A percentile compares a stretch with the other conserved stretches of the same genome.
These are phyloP conservation scores for Ctena decussata DNA, from an alignment of 2,888 invertebrate genomes.

Conservation along the genomic window DNA sequence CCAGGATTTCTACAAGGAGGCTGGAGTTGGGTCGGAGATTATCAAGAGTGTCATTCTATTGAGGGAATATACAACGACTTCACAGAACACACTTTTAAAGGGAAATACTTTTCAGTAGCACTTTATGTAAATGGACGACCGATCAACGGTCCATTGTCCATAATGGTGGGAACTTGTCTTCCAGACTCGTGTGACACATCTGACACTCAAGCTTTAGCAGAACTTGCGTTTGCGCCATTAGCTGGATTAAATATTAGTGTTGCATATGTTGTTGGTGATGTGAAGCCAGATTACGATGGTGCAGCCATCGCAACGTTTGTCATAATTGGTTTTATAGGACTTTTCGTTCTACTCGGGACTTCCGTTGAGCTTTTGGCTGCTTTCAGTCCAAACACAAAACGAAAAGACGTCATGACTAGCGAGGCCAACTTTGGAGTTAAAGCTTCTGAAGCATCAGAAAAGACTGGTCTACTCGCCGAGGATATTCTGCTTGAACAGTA, in stretches of 20 bases:
- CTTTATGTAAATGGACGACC: background rate
- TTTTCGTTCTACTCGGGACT: background rate
- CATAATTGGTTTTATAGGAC: background rate
- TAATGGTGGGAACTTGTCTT: constrained; percentile 41
- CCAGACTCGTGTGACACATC: constrained; percentile 41
- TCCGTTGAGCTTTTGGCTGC: background rate
- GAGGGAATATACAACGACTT: background rate
- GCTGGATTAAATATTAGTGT: background rate
- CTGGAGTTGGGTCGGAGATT: constrained; percentile 42
- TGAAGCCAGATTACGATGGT: background rate
- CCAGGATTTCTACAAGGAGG: constrained; percentile 42
- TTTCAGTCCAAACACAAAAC: background rate
- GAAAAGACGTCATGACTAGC: background rate
- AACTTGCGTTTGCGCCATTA: constrained; percentile 1
- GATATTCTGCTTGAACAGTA: background rate
- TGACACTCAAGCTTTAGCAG: background rate
- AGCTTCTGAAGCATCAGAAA: background rate
- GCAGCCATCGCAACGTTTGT: background rate
- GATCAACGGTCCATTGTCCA: background rate
- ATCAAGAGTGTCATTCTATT: constrained; percentile 42
- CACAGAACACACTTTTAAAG: constrained; percentile 19
- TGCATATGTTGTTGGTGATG: background rate
- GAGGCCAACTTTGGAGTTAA: background rate
- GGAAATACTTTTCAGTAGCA: constrained; percentile 42
- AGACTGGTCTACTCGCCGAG: background rate